These are phyloP conservation scores for Drosophila bocki DNA, from an alignment of 1,140 invertebrate genomes.

Conservation along the genomic window DNA sequence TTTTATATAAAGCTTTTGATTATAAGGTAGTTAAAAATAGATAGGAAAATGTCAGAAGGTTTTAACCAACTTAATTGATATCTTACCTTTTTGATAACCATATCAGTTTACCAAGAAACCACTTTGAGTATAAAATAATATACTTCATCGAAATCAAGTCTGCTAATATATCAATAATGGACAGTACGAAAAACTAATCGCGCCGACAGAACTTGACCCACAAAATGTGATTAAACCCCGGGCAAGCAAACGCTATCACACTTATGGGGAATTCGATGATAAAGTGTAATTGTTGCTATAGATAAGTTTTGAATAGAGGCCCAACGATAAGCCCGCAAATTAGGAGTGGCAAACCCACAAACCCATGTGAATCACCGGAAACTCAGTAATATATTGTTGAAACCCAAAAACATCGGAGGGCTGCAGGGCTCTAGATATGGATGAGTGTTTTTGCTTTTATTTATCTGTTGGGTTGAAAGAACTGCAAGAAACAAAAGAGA, in stretches of 20 bases:
- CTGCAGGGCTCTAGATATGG: background rate
- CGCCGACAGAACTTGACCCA: constrained; percentile 13
- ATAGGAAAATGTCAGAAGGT: background rate
- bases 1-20: background rate
- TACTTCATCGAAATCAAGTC: background rate
- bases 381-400: constrained; percentile 4
- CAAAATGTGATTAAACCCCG: constrained; percentile 17
- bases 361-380: constrained; percentile 31
- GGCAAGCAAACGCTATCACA: constrained; percentile 3
- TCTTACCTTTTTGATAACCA: background rate
- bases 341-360: background rate
- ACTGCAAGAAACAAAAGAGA: constrained; percentile 10
- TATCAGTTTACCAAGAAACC: background rate
- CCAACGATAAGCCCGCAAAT: constrained; percentile 8
- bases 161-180: constrained; percentile 13
- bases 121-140: background rate
- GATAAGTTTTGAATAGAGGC: constrained; percentile 22
- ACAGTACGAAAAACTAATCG: constrained; percentile 4
- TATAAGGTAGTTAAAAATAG: background rate
- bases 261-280: constrained; percentile 1
- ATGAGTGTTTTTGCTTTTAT: background rate
- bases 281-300: constrained; percentile 1
- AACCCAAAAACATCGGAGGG: constrained; percentile 9
- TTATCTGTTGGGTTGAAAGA: constrained; percentile 1
- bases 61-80: constrained; percentile 2